Evolutionary conservation across 2,113 vertebrate species (phyloP).

Genomic region (Electrona antarctica): DNA sequence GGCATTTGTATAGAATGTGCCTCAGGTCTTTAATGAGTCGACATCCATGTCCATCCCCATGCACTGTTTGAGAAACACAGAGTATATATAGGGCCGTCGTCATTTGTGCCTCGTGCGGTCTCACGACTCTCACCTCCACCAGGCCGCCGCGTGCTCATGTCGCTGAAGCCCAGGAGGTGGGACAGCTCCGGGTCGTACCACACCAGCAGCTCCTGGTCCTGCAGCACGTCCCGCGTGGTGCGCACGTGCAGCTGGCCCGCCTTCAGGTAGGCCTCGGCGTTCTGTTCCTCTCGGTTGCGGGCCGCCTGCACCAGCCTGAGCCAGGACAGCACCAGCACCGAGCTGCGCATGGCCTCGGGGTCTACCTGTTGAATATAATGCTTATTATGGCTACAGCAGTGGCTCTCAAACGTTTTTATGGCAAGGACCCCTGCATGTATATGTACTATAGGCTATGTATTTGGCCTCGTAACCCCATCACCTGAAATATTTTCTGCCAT

Average conservation of each 20-base stretch:
- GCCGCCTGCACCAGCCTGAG: slow-evolving; percentile 83
- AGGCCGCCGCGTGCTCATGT: slow-evolving; percentile 69
- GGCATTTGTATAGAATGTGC: too few species aligned
- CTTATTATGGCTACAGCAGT: too few species aligned
- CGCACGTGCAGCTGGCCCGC: slow-evolving; percentile 83
- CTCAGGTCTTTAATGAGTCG: too few species aligned
- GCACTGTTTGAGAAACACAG: too few species aligned
- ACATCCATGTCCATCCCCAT: too few species aligned
- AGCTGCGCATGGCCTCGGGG: slow-evolving; percentile 81
- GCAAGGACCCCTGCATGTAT: too few species aligned
- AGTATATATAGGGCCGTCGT: too few species aligned
- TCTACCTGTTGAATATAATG: slow-evolving; percentile 77
- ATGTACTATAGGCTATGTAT: too few species aligned
- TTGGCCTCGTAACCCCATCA: too few species aligned
- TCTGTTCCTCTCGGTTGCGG: slow-evolving; percentile 81
- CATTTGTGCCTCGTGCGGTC: too few species aligned
- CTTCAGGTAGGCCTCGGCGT: slow-evolving; percentile 83
- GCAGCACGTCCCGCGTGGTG: slow-evolving; percentile 77
- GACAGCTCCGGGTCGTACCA: slow-evolving; percentile 88
- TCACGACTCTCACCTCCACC: slow-evolving; percentile 74
- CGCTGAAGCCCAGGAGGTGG: slow-evolving; percentile 83
- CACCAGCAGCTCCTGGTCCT: slow-evolving; percentile 87
- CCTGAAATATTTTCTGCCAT: too few species aligned
- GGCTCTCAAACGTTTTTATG: too few species aligned
- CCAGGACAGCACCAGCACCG: slow-evolving; percentile 82